These are phyloP conservation scores for Sinohyriopsis cumingii DNA, from an alignment of 2,888 invertebrate species.

Conservation along the genomic window DNA sequence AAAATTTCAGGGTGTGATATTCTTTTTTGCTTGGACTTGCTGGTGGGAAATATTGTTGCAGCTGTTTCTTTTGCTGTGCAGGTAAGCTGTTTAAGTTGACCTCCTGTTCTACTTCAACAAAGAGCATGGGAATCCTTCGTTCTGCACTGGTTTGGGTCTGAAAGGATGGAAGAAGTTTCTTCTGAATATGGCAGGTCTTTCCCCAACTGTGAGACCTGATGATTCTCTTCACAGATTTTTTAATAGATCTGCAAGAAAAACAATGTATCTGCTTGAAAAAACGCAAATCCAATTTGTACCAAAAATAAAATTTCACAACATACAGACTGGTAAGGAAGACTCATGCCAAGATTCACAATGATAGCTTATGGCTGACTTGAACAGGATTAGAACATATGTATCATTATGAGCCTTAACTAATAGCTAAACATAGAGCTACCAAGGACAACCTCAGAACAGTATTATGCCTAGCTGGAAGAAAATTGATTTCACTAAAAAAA, in stretches of 20 bases:
- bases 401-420: no score
- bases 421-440: no score
- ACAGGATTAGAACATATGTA: no score
- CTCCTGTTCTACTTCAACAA: conserved; percentile 41
- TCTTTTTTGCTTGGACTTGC: conserved; percentile 60
- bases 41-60: conserved; percentile 52
- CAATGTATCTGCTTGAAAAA: no score
- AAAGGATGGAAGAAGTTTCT: conserved; percentile 43
- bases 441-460: no score
- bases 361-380: no score
- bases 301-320: no score
- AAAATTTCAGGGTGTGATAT: conserved; percentile 66
- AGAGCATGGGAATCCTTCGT: conserved; percentile 48
- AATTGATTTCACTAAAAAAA: no score
- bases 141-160: conserved; percentile 8
- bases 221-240: conserved; percentile 41
- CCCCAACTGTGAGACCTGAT: conserved; percentile 57
- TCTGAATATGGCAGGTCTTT: conserved; percentile 52
- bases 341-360: no score
- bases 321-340: no score
- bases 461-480: no score
- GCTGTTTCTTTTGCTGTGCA: conserved; percentile 7
- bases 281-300: no score
- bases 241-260: conserved; percentile 3
- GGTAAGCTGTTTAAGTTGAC: conserved; percentile 4